A percentile compares a stretch with the other conserved stretches of the same genome.
Conservation (phyloP, 1,140 invertebrate species). For the Thereuonema tuberculata region DNA sequence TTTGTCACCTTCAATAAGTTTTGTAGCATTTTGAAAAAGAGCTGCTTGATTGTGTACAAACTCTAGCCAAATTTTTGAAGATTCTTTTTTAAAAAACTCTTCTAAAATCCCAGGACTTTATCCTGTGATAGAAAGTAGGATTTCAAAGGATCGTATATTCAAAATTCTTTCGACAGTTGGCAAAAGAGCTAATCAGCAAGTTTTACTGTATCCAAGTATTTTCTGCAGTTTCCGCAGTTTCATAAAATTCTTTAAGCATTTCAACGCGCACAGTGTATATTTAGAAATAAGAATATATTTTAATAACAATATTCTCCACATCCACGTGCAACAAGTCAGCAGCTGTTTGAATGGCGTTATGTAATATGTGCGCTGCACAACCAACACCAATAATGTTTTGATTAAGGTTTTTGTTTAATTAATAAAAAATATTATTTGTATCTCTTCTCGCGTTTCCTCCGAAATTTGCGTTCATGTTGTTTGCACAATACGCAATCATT, state of each 20-base stretch:
- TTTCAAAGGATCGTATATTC: conserved; percentile 10
- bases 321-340: neutral
- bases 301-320: neutral
- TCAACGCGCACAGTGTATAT: neutral
- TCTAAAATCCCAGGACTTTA: neutral
- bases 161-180: conserved; percentile 8
- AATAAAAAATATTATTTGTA: neutral
- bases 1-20: neutral
- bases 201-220: neutral
- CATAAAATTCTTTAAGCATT: neutral
- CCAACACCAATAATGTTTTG: conserved; percentile 4
- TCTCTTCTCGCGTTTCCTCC: conserved; percentile 7
- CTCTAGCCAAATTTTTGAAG: neutral
- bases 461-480: conserved; percentile 7
- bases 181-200: conserved; percentile 1
- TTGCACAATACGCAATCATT: conserved; percentile 6
- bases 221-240: neutral
- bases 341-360: neutral
- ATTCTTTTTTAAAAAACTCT: neutral
- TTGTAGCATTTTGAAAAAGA: neutral
- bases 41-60: neutral
- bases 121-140: conserved; percentile 9
- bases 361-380: neutral
- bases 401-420: neutral
- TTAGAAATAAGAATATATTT: neutral